Evolutionary conservation across 2,113 vertebrate species (phyloP), one percentile per base, ranked within the genome.

Genomic region (Sinocyclocheilus grahami): DNA sequence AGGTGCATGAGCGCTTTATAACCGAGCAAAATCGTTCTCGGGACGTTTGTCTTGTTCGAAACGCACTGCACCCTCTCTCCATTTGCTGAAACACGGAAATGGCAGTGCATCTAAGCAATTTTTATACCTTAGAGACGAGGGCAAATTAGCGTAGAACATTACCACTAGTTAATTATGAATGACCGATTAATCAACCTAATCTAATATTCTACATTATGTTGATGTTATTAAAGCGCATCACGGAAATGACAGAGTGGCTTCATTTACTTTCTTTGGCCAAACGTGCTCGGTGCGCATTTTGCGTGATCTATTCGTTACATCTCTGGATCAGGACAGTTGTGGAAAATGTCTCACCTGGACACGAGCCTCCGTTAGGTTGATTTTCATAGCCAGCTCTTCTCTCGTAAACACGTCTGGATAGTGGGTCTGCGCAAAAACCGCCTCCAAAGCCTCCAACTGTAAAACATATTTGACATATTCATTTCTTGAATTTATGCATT

Each of bases 181-280:
- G 97, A 99, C 96, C 98, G 97, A 99, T 99, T 99, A 99, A 99
- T 99, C 97, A 99, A 96, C 96, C 96, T 98, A 97, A 99, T 99
- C 97, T 99, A 99, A 99, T 99, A 99, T 98, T 98, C 97, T 97
- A 97, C 97, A 98, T 99, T 98, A 98, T 97, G 98, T 97, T 99
- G 98, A 98, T 97, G 97, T 97, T 99, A 98, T 99, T 99, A 99
- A 99, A 98, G 97, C 97, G 96, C 96, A 97, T 96, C 95, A 95
- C 95, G 94, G 96, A 96, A 96, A 98, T 99, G 97, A 99, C 97
- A 96, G 96, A 99, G 97, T 96, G 96, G 95, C 97, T 97, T 98
- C 94, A 98, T 98, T 98, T 97, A 94, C 91, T 95, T 96, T 95
- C 96, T 94, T 94, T 95, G 96, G 96, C 95, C 97, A 96, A 95